Base-by-base conservation (phyloP, 1,140 invertebrate genomes). In the Macrotrachela quadricornifera region DNA sequence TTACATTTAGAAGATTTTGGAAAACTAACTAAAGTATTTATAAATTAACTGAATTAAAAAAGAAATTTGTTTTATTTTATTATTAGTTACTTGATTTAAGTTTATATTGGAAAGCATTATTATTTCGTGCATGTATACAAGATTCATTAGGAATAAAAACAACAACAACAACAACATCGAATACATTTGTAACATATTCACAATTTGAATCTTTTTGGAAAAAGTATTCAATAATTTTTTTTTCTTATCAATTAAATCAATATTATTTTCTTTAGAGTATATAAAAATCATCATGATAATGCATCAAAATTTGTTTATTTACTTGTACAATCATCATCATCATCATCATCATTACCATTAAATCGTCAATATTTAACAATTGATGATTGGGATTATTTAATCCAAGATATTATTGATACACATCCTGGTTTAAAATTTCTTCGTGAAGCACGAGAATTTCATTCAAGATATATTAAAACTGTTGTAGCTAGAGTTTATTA, bases 371-470 rank as follows among this genome's bases (percentile, higher is more conserved):
- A 73, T 61, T 57, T 78, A 30, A 58, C 72, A 14, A 70, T 71
- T 43, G 75, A 76, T 13, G 91, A 97, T 71, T 81, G 97, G 64
- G 81, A 90, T 59, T 80, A 84, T 15, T 68, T 95, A 45, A 54
- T 91, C 44, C 84, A 96, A 73, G 94, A 99, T 72, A 85, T 99
- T 1, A 90, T 99, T 18, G 88, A 97, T 65, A 90, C 90, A n/a
- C 91, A 99, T 76, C 91, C 92, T 6, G 92, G 92, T 45, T 75
- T 97, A 52, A 85, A 80, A 43, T 96, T 96, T 73, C 76, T 97
- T 14, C 86, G 90, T 68, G 86, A 94, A 71, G 87, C 91, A 46
- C 83, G 83, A 13, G 90, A 96, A 73, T 99, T 97, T 72, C 92
- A 97, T 77, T 92, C 87, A 51, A 79, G 88, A 76, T 96, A 96